Evolutionary conservation across 2,113 vertebrate species (phyloP).

Genomic region (Fulica atra): DNA sequence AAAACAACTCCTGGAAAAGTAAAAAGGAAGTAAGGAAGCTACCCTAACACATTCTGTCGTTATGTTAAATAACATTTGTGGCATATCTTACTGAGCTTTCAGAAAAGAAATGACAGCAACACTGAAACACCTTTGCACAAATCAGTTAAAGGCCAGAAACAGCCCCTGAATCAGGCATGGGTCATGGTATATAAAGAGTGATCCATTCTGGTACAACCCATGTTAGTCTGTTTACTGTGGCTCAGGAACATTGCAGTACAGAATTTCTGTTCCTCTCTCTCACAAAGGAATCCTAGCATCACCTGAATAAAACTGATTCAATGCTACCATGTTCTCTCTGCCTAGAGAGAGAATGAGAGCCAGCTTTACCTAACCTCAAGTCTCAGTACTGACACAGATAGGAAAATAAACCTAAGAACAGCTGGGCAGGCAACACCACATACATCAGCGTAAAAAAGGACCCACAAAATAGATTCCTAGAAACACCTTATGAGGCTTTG

Average conservation of each 20-base stretch:
- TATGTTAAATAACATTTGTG: neutral
- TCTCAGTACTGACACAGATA: neutral
- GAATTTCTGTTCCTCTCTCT: neutral
- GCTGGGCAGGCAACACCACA: neutral
- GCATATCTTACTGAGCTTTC: neutral
- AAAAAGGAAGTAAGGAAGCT: conserved; percentile 50
- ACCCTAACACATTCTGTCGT: neutral
- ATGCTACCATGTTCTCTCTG: neutral
- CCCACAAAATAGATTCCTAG: neutral
- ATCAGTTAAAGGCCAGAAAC: neutral
- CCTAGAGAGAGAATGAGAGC: neutral
- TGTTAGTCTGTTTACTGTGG: neutral
- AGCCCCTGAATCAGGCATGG: neutral
- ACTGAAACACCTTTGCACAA: neutral
- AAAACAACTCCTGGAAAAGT: conserved; percentile 93
- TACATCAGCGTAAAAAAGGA: neutral
- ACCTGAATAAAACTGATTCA: neutral
- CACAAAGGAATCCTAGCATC: neutral
- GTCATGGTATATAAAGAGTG: neutral
- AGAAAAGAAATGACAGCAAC: neutral
- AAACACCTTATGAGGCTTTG: neutral
- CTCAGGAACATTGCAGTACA: neutral
- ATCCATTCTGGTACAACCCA: neutral
- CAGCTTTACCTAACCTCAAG: neutral
- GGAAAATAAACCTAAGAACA: neutral